Conservation (phyloP, 2,113 vertebrate species). For the Trogon surrucura region DNA sequence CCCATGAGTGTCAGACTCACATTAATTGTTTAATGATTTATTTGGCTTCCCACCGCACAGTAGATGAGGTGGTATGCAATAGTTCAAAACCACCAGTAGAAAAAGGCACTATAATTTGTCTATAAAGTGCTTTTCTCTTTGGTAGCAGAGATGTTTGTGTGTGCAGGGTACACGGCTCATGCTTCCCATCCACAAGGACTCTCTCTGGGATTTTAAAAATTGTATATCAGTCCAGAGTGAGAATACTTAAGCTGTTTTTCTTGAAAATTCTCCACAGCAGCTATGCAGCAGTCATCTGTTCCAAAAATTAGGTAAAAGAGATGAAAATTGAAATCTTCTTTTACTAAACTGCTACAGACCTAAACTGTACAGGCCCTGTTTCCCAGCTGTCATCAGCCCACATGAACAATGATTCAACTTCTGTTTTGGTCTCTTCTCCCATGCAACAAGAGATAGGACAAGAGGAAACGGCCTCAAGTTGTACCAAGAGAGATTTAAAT, state of each 20-base stretch:
- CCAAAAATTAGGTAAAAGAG: background rate
- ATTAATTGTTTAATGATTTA: constrained; percentile 27
- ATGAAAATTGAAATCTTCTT: background rate
- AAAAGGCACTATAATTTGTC: background rate
- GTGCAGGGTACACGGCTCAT: accelerated
- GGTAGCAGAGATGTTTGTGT: background rate
- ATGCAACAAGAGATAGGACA: too few species aligned
- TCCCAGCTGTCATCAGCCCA: background rate
- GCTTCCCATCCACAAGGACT: background rate
- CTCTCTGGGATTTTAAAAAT: background rate
- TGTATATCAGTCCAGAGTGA: background rate
- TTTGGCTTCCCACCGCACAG: background rate
- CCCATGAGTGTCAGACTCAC: background rate
- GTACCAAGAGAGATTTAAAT: too few species aligned
- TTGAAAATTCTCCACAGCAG: background rate
- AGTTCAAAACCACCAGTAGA: background rate
- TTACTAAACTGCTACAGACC: background rate
- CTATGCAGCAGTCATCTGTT: background rate
- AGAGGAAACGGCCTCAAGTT: too few species aligned
- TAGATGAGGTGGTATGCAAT: background rate
- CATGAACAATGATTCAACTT: background rate
- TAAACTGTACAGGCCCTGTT: background rate
- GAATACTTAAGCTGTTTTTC: background rate
- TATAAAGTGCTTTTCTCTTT: background rate
- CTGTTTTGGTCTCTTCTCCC: background rate